Conservation (phyloP, 2,888 invertebrate species). For the Pammene aurita region DNA sequence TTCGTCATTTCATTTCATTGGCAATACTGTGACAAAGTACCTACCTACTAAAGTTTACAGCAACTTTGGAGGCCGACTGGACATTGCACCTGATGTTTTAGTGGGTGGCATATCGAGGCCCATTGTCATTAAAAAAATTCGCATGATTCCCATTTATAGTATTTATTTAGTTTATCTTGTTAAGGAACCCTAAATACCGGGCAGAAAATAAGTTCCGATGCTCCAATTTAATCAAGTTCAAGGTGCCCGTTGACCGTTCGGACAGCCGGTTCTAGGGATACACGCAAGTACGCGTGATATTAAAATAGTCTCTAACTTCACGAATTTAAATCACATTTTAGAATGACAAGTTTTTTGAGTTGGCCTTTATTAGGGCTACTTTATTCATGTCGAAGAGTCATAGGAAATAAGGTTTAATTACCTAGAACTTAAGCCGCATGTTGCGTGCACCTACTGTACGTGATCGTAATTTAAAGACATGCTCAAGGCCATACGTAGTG, state of each 20-base stretch:
- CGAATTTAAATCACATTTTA: constrained; percentile 53
- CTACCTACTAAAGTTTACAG: not conserved
- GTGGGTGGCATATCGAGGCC: not conserved
- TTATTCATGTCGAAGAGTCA: constrained; percentile 61
- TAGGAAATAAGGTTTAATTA: constrained; percentile 67
- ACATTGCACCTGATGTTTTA: not conserved
- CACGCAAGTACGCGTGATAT: not conserved
- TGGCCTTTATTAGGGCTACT: constrained; percentile 67
- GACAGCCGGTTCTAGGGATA: constrained; percentile 40
- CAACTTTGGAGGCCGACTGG: not conserved
- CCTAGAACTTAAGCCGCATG: constrained; percentile 57
- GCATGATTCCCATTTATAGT: not conserved
- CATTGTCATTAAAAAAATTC: not conserved
- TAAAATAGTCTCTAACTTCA: constrained; percentile 26
- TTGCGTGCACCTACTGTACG: constrained; percentile 48
- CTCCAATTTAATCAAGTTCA: constrained; percentile 42
- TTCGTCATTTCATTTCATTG: not conserved
- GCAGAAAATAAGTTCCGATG: constrained; percentile 35
- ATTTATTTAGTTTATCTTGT: not conserved
- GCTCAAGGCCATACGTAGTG: constrained; percentile 62
- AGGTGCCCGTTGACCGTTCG: constrained; percentile 29
- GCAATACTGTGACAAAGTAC: too few species aligned
- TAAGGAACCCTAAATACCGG: constrained; percentile 24
- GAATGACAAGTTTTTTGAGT: constrained; percentile 53
- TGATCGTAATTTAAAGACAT: constrained; percentile 50